Base-by-base conservation (phyloP, 2,113 vertebrate genomes). In the Brachyhypopomus occidentalis region DNA sequence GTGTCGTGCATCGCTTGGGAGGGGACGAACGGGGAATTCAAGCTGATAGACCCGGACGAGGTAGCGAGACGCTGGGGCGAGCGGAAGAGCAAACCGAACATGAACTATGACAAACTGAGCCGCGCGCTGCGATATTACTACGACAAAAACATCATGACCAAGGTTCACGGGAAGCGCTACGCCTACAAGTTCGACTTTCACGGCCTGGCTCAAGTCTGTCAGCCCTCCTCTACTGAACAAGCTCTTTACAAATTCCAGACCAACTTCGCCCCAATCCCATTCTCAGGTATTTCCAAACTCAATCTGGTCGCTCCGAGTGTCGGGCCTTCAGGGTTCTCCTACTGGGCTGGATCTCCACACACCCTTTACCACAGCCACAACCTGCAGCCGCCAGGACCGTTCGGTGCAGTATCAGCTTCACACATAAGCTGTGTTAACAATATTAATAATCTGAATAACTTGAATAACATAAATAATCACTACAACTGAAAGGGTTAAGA, bases 81-180 rank as follows among this genome's bases (percentile, higher is more conserved):
- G 87, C 92, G 97, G 64, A 99, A 99, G 86, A 98, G 96, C 94
- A 99, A 99, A 78, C 98, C 97, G 89, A 99, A 99, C 93, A 99
- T 99, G 98, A 99, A 99, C 91, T 99, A 99, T 1, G 98, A 99
- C 92, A 99, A 99, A 89, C 94, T 99, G 87, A 99, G 98, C 92
- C 94, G 98, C 1, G 98, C 97, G 0, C 94, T 99, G 85, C 97
- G 98, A 83, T 99, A 99, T 91, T 99, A 99, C 91, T 99, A 99
- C 0, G 98, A 99, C 93, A 99, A 99, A 77, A 99, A 98, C 94
- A 99, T 99, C 93, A 99, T 99, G 97, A 98, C 96, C 87, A 99
- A 99, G 88, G 97, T 98, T 30, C 97, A 99, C 0, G 98, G 98
- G 83, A 99, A 99, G 88, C 95, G 98, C 67, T 99, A 99, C 0